Evolutionary conservation across 1,140 invertebrate genomes (phyloP), one percentile per base, ranked within the genome.

Genomic region (Reticulitermes speratus): DNA sequence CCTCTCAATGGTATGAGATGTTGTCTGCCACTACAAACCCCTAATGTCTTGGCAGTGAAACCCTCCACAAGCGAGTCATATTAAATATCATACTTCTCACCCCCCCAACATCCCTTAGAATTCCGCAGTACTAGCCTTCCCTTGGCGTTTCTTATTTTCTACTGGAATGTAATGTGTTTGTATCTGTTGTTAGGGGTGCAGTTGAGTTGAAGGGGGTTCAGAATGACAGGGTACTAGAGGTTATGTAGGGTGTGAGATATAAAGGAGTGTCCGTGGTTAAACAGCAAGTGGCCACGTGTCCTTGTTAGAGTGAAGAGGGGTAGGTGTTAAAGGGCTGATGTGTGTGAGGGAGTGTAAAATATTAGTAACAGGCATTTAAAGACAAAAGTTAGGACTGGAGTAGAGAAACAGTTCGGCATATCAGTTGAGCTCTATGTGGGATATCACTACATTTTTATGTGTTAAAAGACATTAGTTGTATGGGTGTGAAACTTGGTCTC

Each of bases 31-130:
- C 59, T 65, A 65, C 65, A 75, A 75, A 3, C 65, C 65, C 65
- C 65, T 75, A 75, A 75, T 75, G 65, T 75, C 65, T 75, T 30
- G 65, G 65, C 65, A n/a, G 25, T 75, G 65, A 75, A 75, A 75
- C n/a, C 2, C 65, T 75, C 65, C 65, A 75, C 65, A 30, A 75
- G 8, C 14, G 65, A 75, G 65, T 75, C 65, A 75, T 75, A 75
- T 75, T 75, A 75, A 75, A 75, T 75, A 75, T 75, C 65, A 75
- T 75, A 75, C n/a, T 1, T 30, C 65, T 30, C 65, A 55, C 52
- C 52, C 52, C 52, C 52, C 52, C 52, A 25, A 75, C 7, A 75
- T 30, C 65, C n/a, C 65, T 30, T 30, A 75, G 65, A 75, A 75
- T 75, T 75, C 65, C 65, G n/a, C 7, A 14, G 25, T 75, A n/a